Evolutionary conservation across 2,888 invertebrate species (phyloP).

Genomic region (Pyrgus malvae): DNA sequence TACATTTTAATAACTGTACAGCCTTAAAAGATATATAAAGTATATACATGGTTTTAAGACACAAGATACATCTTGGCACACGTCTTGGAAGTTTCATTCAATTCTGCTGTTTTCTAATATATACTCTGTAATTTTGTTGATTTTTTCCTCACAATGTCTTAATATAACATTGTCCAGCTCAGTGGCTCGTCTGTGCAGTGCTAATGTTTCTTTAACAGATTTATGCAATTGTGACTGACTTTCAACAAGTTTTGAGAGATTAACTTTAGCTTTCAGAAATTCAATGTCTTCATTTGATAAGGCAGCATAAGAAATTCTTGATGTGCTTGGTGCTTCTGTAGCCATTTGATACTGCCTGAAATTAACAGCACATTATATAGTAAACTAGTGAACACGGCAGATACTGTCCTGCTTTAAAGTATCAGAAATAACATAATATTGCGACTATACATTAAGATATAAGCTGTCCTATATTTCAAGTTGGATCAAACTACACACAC

Average conservation of each 20-base stretch:
- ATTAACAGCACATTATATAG: not conserved
- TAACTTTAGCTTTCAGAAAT: slow-evolving; percentile 65
- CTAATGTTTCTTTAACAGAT: slow-evolving; percentile 51
- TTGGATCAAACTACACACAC: too few species aligned
- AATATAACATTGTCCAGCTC: slow-evolving; percentile 60
- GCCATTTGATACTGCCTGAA: slow-evolving; percentile 65
- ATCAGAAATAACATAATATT: too few species aligned
- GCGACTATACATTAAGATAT: too few species aligned
- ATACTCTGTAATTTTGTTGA: slow-evolving; percentile 58
- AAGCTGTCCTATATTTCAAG: too few species aligned
- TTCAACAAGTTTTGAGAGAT: slow-evolving; percentile 60
- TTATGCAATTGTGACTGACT: slow-evolving; percentile 59
- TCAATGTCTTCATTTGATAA: slow-evolving; percentile 70
- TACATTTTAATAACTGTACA: slow-evolving; percentile 4
- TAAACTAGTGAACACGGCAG: not conserved
- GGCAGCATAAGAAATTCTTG: slow-evolving; percentile 60
- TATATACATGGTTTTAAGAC: too few species aligned
- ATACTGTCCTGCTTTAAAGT: too few species aligned
- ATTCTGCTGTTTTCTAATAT: slow-evolving; percentile 67
- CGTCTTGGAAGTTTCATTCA: slow-evolving; percentile 29
- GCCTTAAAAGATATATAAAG: too few species aligned
- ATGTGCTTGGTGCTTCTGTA: slow-evolving; percentile 50
- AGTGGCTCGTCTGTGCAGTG: slow-evolving; percentile 48
- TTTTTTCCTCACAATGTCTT: slow-evolving; percentile 51
- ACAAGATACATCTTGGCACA: slow-evolving; percentile 1